Percentiles rank a stretch among this genome's conserved stretches.
phyloP scores from a whole-genome alignment of 92 coral and sea anemone genomes.

The Chrysogorgia sp. region DNA sequence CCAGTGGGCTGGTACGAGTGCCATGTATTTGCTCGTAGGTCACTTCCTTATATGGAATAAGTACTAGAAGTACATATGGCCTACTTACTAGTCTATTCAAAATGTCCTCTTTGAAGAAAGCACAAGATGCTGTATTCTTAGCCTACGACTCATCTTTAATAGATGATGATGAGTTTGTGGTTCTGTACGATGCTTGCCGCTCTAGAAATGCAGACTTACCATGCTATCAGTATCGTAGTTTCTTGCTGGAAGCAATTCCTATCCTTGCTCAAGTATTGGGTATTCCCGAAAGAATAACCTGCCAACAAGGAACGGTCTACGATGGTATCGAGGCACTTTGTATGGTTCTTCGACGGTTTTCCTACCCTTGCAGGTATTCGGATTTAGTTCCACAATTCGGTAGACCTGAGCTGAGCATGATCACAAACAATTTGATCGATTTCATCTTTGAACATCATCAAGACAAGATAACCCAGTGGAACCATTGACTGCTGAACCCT shows the following conservation, averaged over 20 bases:
- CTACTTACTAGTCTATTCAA: too few species aligned
- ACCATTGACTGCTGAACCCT: constrained; percentile 22
- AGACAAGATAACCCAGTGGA: constrained; percentile 48
- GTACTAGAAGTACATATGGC: too few species aligned
- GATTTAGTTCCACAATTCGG: constrained; percentile 62
- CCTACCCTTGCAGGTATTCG: constrained; percentile 62
- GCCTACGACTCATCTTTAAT: constrained; percentile 21
- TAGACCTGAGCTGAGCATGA: constrained; percentile 59
- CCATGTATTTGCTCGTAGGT: too few species aligned
- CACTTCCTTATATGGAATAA: too few species aligned
- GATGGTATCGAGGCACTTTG: constrained; percentile 61
- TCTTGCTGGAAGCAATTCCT: constrained; percentile 49
- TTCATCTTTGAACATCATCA: constrained; percentile 39
- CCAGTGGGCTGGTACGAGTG: too few species aligned
- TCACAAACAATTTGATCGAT: constrained; percentile 43
- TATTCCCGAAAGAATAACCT: constrained; percentile 39
- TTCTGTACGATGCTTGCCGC: constrained; percentile 50
- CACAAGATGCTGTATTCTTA: not conserved
- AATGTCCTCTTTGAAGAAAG: constrained; percentile 16
- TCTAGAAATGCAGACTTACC: constrained; percentile 58
- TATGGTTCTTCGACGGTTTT: constrained; percentile 44
- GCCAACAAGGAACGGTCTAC: constrained; percentile 52
- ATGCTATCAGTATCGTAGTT: constrained; percentile 29
- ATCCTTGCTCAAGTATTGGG: constrained; percentile 52
- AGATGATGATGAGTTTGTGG: constrained; percentile 54